Percentiles rank a stretch among this genome's conserved stretches.
Conservation (phyloP, 2,888 invertebrate species). For the Cerceris ruficornis region DNA sequence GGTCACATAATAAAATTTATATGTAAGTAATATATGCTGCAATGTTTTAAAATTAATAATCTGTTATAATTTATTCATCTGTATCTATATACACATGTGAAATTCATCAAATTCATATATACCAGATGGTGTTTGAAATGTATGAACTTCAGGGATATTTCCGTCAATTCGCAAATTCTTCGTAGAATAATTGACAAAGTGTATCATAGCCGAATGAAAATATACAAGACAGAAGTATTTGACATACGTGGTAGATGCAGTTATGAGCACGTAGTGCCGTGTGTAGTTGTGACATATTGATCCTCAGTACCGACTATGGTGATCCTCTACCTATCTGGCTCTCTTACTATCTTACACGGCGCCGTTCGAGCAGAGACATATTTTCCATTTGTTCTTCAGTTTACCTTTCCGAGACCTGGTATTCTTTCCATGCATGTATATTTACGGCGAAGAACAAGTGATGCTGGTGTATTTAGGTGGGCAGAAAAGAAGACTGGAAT, state of each 20-base stretch:
- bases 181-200: conserved; percentile 9
- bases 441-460: neutral
- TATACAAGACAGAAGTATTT: conserved; percentile 4
- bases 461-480: neutral
- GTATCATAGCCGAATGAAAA: neutral
- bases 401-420: conserved; percentile 24
- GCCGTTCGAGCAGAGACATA: conserved; percentile 35
- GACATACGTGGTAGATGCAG: conserved; percentile 21
- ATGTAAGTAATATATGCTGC: too few relatives aligned
- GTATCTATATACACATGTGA: too few relatives aligned
- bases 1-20: too few relatives aligned
- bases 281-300: conserved; percentile 63
- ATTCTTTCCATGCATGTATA: conserved; percentile 7
- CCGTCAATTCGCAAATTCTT: conserved; percentile 5
- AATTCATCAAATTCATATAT: too few relatives aligned
- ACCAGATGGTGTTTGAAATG: neutral
- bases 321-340: conserved; percentile 60
- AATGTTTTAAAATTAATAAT: too few relatives aligned
- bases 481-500: neutral
- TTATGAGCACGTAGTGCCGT: neutral
- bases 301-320: conserved; percentile 62
- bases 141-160: neutral
- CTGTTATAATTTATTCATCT: too few relatives aligned
- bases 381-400: conserved; percentile 46
- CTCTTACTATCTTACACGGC: conserved; percentile 19